Percentiles rank a stretch among this genome's conserved stretches.
These are phyloP conservation scores for Ceratosolen solmsi DNA, from an alignment of 1,140 invertebrate species.

Conservation along the genomic window DNA sequence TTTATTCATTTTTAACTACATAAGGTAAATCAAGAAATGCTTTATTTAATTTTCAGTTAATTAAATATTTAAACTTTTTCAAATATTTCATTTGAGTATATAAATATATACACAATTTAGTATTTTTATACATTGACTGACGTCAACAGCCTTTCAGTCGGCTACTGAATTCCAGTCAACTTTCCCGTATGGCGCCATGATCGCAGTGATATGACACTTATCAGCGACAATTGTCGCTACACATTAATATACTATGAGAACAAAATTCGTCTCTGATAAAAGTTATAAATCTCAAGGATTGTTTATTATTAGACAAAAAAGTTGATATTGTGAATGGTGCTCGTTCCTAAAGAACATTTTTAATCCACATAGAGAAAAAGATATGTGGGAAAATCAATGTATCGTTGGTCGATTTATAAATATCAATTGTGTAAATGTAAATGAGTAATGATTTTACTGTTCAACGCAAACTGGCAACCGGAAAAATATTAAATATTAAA, in stretches of 20 bases:
- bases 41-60: background rate
- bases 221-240: conserved; percentile 31
- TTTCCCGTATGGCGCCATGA: conserved; percentile 19
- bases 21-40: too few species aligned
- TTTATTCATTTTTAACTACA: too few species aligned
- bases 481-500: too few species aligned
- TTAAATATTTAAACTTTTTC: background rate
- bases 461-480: too few species aligned
- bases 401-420: too few species aligned
- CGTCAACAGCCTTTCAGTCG: conserved; percentile 8
- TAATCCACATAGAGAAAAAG: too few species aligned
- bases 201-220: conserved; percentile 25
- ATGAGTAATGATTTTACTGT: too few species aligned
- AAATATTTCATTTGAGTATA: conserved; percentile 9
- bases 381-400: too few species aligned
- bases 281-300: conserved; percentile 26
- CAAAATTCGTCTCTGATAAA: conserved; percentile 25
- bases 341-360: background rate
- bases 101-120: background rate
- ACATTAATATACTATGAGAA: conserved; percentile 26
- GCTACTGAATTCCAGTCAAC: conserved; percentile 7
- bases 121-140: conserved; percentile 10
- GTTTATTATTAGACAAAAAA: conserved; percentile 18
- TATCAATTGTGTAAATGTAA: too few species aligned
- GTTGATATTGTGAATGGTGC: background rate